Percentiles rank a stretch among this genome's conserved stretches.
Evolutionary conservation across 2,888 invertebrate genomes (phyloP).

Genomic region (Leptarthrus brevirostris): DNA sequence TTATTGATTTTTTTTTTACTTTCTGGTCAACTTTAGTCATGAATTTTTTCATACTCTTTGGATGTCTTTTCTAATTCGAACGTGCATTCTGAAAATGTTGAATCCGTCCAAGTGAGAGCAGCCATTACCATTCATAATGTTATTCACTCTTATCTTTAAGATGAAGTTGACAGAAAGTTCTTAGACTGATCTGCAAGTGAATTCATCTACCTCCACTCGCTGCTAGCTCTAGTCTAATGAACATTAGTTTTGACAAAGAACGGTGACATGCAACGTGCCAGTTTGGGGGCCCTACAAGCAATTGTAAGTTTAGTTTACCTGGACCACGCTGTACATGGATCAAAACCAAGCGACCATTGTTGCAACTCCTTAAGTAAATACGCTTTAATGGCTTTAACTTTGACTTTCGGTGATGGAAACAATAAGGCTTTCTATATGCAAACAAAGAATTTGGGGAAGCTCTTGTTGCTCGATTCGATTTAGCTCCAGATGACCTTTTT

Average conservation of each 20-base stretch:
- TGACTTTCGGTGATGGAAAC: conserved; percentile 96
- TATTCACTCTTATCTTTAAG: no score
- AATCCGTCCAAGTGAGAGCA: no score
- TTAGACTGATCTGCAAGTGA: no score
- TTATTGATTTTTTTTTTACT: no score
- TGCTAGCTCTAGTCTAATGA: conserved; percentile 95
- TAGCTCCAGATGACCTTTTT: conserved; percentile 88
- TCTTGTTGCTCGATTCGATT: conserved; percentile 88
- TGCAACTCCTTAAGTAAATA: conserved; percentile 89
- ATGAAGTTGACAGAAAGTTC: no score
- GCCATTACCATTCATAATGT: no score
- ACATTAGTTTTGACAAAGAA: conserved; percentile 96
- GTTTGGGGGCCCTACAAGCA: conserved; percentile 91
- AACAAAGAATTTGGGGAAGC: conserved; percentile 92
- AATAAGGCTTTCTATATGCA: conserved; percentile 96
- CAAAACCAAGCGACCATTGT: conserved; percentile 81
- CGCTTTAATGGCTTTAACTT: conserved; percentile 97
- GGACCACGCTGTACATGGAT: conserved; percentile 90
- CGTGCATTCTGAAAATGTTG: no score
- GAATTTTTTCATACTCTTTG: no score
- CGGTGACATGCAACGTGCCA: conserved; percentile 97
- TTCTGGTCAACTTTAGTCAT: no score
- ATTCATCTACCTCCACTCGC: conserved; percentile 90
- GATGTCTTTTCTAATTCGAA: no score
- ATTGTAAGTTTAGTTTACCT: conserved; percentile 91